A percentile compares a stretch with the other conserved stretches of the same genome.
Evolutionary conservation across 2,113 vertebrate species (phyloP).

Genomic region (Dasyornis broadbenti): DNA sequence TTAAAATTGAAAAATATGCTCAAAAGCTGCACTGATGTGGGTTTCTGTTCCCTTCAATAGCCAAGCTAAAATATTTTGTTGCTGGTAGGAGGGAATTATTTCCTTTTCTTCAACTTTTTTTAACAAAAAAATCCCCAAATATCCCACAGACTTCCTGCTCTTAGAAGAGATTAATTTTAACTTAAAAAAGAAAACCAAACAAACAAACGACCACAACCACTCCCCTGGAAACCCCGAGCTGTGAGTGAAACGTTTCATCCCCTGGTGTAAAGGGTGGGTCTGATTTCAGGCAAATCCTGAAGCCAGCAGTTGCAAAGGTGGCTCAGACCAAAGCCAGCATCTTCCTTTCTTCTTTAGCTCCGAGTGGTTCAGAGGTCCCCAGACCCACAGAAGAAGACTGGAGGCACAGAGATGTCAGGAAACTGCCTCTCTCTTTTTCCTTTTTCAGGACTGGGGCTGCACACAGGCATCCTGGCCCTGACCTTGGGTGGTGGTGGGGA

Average conservation of each 20-base stretch:
- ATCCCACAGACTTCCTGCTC: not conserved
- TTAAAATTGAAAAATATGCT: not conserved
- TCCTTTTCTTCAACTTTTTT: not conserved
- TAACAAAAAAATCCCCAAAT: not conserved
- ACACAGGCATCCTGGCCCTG: not conserved
- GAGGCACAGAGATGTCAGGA: not conserved
- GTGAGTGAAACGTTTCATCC: not conserved
- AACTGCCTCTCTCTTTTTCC: not conserved
- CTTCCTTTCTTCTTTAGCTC: not conserved
- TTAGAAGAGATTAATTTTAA: not conserved
- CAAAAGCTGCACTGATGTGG: not conserved
- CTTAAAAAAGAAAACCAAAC: not conserved
- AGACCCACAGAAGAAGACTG: not conserved
- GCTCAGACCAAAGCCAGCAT: not conserved
- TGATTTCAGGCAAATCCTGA: not conserved
- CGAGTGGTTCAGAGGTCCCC: not conserved
- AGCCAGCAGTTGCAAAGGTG: not conserved
- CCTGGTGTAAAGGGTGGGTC: not conserved
- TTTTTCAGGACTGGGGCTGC: not conserved
- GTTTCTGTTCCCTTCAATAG: not conserved
- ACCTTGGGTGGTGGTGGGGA: not conserved
- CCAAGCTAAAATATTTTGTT: not conserved
- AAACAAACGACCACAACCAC: not conserved
- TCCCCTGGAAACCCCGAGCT: slow-evolving; percentile 35
- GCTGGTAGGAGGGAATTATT: not conserved